Evolutionary conservation across 2,113 vertebrate species (phyloP).

Genomic region (Pavo muticus): DNA sequence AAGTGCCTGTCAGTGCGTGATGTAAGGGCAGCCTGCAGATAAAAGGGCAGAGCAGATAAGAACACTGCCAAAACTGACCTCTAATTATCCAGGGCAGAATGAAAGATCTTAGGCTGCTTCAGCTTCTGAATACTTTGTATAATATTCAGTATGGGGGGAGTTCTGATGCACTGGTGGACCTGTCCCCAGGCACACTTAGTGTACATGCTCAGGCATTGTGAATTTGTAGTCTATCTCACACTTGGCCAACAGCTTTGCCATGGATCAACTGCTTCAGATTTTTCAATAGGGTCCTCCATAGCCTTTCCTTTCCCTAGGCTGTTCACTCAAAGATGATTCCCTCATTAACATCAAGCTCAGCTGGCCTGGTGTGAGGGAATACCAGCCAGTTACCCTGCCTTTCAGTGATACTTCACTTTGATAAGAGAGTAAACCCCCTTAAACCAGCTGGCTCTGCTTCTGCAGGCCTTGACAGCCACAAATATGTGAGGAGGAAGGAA

Average conservation of each 20-base stretch:
- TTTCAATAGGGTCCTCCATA: background rate
- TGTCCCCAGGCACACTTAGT: background rate
- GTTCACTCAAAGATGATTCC: background rate
- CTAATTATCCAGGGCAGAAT: background rate
- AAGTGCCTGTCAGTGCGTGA: background rate
- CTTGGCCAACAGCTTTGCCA: background rate
- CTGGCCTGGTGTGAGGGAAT: background rate
- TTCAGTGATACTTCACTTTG: background rate
- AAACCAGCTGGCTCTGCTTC: background rate
- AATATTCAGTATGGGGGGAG: background rate
- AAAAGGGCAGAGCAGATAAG: background rate
- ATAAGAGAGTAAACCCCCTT: background rate
- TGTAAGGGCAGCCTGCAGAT: background rate
- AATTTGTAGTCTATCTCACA: fast-evolving
- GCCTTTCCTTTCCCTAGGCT: background rate
- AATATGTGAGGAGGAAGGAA: background rate
- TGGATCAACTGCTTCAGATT: background rate
- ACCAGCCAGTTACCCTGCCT: background rate
- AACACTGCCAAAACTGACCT: background rate
- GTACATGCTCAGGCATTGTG: background rate
- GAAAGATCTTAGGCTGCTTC: background rate
- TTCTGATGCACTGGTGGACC: background rate
- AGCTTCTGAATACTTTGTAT: background rate
- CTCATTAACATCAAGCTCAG: background rate
- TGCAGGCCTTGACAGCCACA: background rate